Percentiles rank a stretch among this genome's conserved stretches.
These are phyloP conservation scores for Machaerirhynchus nigripectus DNA, from an alignment of 2,113 vertebrate genomes.

Conservation along the genomic window DNA sequence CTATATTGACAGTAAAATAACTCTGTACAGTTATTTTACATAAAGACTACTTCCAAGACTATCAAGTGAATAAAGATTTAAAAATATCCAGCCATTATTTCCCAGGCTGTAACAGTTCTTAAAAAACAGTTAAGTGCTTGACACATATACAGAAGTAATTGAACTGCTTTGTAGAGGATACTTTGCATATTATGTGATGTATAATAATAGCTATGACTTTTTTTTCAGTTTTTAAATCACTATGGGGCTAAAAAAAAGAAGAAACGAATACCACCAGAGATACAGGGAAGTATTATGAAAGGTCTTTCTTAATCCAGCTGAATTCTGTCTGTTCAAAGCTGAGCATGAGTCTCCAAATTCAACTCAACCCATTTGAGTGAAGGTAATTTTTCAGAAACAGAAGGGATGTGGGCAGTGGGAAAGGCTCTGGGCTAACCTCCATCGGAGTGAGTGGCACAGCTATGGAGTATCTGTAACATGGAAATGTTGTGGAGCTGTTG, in stretches of 20 bases:
- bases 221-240: background rate
- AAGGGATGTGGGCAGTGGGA: background rate
- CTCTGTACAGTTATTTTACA: background rate
- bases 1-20: background rate
- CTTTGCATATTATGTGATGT: background rate
- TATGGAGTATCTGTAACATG: background rate
- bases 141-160: background rate
- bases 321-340: background rate
- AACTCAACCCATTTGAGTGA: background rate
- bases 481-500: background rate
- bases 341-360: background rate
- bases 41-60: background rate
- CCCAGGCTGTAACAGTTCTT: background rate
- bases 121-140: background rate
- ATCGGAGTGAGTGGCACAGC: fast-evolving
- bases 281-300: background rate
- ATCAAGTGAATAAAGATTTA: background rate
- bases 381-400: background rate
- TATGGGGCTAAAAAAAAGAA: background rate
- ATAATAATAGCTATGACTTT: background rate
- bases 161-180: background rate
- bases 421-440: background rate
- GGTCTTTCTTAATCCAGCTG: background rate
- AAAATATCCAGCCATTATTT: background rate
- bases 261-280: background rate